Percentiles rank a stretch among this genome's conserved stretches.
Evolutionary conservation across 1,140 invertebrate genomes (phyloP).

Genomic region (Drosophila suzukii): DNA sequence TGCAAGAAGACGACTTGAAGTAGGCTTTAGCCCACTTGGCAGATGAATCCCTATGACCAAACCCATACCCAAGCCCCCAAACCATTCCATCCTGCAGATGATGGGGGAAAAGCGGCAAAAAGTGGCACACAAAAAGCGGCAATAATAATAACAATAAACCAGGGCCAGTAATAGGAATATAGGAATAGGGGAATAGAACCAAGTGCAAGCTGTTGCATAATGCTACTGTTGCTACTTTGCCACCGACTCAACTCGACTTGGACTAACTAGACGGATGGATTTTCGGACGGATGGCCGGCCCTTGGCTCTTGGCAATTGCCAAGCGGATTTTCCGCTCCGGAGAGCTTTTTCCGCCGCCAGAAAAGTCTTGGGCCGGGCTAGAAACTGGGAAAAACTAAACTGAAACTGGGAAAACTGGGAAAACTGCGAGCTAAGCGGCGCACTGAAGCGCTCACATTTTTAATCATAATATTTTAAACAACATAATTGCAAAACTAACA

Average conservation of each 20-base stretch:
- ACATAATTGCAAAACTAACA: slow-evolving; percentile 63
- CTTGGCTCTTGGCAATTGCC: slow-evolving; percentile 37
- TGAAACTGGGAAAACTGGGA: slow-evolving; percentile 1
- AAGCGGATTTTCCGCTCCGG: slow-evolving; percentile 64
- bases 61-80: too few relatives aligned
- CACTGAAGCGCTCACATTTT: slow-evolving; percentile 48
- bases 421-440: slow-evolving; percentile 1
- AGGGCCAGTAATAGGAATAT: slow-evolving; percentile 23
- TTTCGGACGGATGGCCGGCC: slow-evolving; percentile 8
- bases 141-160: slow-evolving; percentile 54
- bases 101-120: neutral
- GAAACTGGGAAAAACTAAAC: neutral
- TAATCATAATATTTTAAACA: slow-evolving; percentile 58
- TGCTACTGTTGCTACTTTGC: slow-evolving; percentile 10
- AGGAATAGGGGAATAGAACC: slow-evolving; percentile 1
- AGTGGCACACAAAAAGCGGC: slow-evolving; percentile 41
- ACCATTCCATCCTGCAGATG: neutral
- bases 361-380: slow-evolving; percentile 14
- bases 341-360: slow-evolving; percentile 22
- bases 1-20: neutral
- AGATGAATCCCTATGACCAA: slow-evolving; percentile 1
- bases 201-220: slow-evolving; percentile 59
- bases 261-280: slow-evolving; percentile 1
- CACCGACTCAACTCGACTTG: slow-evolving; percentile 6
- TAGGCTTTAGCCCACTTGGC: slow-evolving; percentile 27